Conservation (phyloP, 2,113 vertebrate species). For the Engystomops pustulosus region DNA sequence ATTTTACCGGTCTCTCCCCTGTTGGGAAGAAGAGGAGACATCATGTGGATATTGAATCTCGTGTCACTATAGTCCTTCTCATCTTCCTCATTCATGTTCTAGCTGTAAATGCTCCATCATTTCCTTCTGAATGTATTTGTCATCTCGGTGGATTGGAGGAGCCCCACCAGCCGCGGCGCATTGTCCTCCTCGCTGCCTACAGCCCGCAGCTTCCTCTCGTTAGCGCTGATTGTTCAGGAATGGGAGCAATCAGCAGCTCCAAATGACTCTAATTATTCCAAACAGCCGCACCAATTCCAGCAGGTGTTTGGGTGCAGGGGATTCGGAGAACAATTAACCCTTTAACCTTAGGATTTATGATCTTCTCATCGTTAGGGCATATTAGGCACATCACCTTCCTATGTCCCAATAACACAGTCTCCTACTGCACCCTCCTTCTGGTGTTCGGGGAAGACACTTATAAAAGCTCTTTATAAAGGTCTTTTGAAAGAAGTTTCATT, state of each 20-base stretch:
- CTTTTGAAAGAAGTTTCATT: not conserved
- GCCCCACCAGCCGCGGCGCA: conserved; percentile 44
- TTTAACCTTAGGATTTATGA: conserved; percentile 45
- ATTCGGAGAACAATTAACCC: conserved; percentile 43
- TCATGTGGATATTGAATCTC: not conserved
- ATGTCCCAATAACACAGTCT: not conserved
- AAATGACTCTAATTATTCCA: conserved; percentile 64
- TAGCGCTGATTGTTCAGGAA: conserved; percentile 59
- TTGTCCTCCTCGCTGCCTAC: conserved; percentile 53
- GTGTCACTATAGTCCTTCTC: not conserved
- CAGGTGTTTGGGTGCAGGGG: conserved; percentile 54
- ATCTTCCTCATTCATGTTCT: not conserved
- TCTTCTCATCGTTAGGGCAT: not conserved
- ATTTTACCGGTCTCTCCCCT: not conserved
- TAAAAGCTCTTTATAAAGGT: not conserved
- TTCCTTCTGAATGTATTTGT: not conserved
- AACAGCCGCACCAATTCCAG: conserved; percentile 60
- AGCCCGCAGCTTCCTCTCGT: conserved; percentile 54
- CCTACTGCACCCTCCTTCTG: not conserved
- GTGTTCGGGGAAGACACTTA: not conserved
- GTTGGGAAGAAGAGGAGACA: not conserved
- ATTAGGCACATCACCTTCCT: not conserved
- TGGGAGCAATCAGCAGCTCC: conserved; percentile 58
- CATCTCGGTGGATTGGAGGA: conserved; percentile 15
- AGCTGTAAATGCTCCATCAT: conserved; percentile 2